Base-by-base conservation (phyloP, 2,888 invertebrate genomes). In the Syrista parreyssii region DNA sequence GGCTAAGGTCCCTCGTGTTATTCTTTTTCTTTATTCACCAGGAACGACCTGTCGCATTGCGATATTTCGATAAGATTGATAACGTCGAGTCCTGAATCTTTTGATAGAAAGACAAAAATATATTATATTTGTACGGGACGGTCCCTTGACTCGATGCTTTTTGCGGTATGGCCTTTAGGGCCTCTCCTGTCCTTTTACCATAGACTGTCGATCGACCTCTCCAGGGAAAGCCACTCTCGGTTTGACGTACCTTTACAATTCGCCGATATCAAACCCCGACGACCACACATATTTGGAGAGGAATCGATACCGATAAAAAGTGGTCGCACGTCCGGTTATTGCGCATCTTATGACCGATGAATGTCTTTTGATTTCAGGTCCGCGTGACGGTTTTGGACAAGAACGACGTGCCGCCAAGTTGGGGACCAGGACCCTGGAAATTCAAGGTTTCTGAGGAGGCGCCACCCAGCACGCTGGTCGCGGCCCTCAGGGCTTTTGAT, bases 331-430 rank as follows among this genome's bases (percentile, higher is more conserved):
- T 55, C 33, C 71, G 33, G 33, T 33, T 33, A 31, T 71, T 71
- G 33, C 12, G 23, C 33, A 71, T 30, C 71, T 71, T 71, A 31
- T 71, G 33, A 71, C 33, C 71, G 33, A 71, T 31, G 71, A 71
- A 71, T 55, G 55, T 23, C 30, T 71, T 85, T 82, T 82, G 80
- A 86, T 94, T 94, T 34, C 95, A 98, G 98, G 96, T 98, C 85
- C 95, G 94, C 91, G 95, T 98, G 84, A 95, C 94, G 78, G 95
- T 98, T 76, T 91, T 96, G 90, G 98, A 98, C 92, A 96, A 96
- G 92, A 98, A 98, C 92, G 98, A 98, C 93, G 97, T 97, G 88
- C 97, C 98, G n/a, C 98, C 98, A 4, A 94, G 95, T 77, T 97
- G 97, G 93, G 94, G 94, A 85, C 94, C 95, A 82, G 94, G 95